Evolutionary conservation across 2,797 vertebrate genomes (phyloP), one percentile per base, ranked within the genome.

Genomic region (Lates japonicus): DNA sequence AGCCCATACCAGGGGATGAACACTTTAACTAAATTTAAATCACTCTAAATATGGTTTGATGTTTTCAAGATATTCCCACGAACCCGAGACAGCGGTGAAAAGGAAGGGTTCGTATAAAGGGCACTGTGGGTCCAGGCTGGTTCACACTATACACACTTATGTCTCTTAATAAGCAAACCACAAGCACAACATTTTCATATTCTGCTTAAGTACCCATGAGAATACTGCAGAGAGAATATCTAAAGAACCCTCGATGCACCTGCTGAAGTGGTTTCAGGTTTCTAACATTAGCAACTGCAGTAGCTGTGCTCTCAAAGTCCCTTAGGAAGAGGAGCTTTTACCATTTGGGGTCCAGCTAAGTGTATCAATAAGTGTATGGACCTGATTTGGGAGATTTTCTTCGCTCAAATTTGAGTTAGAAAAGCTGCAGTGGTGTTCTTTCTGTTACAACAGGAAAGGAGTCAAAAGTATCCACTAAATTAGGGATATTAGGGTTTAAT

Each of bases 161-260:
- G 10, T 79, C 22, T 58, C 62, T 52, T 79, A 33, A 44, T 51
- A 75, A 62, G 19, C 52, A 70, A 46, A 68, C 33, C 61, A 52
- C 65, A 9, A 25, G 37, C 17, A 7, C 14, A 55, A 51, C 17
- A 12, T 41, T 70, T 54, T 39, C 37, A 33, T 20, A 22, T 54
- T 42, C 2, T 5, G 52, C 31, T 74, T 67, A n/a, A 0, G 2
- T n/a, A 20, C 44, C 44, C 41, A 20, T 10, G 42, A 31, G 42
- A 29, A 65, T 16, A 22, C 37, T 2, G 13, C 57, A 14, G 13
- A 37, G 16, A 55, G 54, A 22, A 37, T 37, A 44, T 46, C 44
- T 42, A 62, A 63, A 19, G 1, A 48, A 58, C 29, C 12, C 46
- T 19, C 2, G 7, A 22, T 49, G 46, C 51, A 63, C 44, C 58